Percentiles rank a stretch among this genome's conserved stretches.
Conservation (phyloP, 2,113 vertebrate species). For the Oncorhynchus masou region DNA sequence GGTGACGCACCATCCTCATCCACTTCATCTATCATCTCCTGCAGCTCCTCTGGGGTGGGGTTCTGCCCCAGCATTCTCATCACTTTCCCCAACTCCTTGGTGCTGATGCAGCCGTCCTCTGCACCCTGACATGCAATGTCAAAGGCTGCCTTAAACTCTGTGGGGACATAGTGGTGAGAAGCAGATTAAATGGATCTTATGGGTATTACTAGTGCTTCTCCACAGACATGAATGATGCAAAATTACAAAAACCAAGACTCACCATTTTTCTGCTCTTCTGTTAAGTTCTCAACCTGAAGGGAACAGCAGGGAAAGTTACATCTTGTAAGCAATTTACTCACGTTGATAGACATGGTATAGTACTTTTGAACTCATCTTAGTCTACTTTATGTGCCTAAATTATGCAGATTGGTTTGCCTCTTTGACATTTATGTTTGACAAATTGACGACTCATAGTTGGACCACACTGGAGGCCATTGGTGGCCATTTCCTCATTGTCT, state of each 20-base stretch:
- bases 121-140: conserved; percentile 76
- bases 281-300: conserved; percentile 77
- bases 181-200: neutral
- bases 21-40: conserved; percentile 77
- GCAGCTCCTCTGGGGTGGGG: conserved; percentile 72
- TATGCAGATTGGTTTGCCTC: conserved; percentile 9
- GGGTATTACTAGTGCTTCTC: too few relatives aligned
- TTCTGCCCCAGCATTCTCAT: conserved; percentile 78
- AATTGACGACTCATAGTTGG: neutral
- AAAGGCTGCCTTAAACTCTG: conserved; percentile 76
- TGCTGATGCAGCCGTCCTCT: conserved; percentile 75
- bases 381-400: too few relatives aligned
- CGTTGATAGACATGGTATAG: neutral
- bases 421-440: conserved; percentile 8
- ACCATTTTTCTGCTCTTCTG: conserved; percentile 82
- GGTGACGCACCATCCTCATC: conserved; percentile 72
- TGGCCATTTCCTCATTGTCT: conserved; percentile 10
- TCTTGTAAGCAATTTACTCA: neutral
- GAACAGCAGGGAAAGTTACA: conserved; percentile 16
- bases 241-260: conserved; percentile 13
- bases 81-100: conserved; percentile 75
- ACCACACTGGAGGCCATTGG: neutral
- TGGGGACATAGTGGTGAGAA: neutral
- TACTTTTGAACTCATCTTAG: neutral
- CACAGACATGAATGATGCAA: neutral